Evolutionary conservation across 2,888 invertebrate genomes (phyloP).

Genomic region (Rosalia funebris): DNA sequence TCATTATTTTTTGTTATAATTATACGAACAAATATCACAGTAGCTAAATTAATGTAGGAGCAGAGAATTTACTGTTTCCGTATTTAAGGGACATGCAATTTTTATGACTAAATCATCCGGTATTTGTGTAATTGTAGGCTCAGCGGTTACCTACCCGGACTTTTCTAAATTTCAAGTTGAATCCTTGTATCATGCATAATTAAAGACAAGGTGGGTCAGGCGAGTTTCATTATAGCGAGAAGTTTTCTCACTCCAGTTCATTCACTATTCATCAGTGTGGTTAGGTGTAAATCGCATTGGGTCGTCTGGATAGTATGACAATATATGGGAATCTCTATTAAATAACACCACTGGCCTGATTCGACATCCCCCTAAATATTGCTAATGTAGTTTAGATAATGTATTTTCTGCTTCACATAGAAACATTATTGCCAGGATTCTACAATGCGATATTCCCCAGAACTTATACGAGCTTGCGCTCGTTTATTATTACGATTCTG

Average conservation of each 20-base stretch:
- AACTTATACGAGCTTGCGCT: too few relatives aligned
- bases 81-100: neutral
- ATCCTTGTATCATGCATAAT: slow-evolving; percentile 11
- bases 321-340: slow-evolving; percentile 8
- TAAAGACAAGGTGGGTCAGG: slow-evolving; percentile 7
- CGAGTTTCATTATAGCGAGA: slow-evolving; percentile 11
- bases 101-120: neutral
- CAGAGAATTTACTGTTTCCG: too few relatives aligned
- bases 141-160: too few relatives aligned
- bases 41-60: too few relatives aligned
- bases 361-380: slow-evolving; percentile 9
- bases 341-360: neutral
- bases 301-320: slow-evolving; percentile 1
- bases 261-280: slow-evolving; percentile 20
- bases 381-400: slow-evolving; percentile 12
- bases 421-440: neutral
- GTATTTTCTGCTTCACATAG: neutral
- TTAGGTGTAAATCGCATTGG: slow-evolving; percentile 7
- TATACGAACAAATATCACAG: too few relatives aligned
- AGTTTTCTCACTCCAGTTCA: slow-evolving; percentile 19
- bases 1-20: too few relatives aligned
- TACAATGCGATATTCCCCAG: too few relatives aligned
- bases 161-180: too few relatives aligned
- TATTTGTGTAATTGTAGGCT: slow-evolving; percentile 2
- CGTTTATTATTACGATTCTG: too few relatives aligned